Conservation (phyloP, 2,113 vertebrate species). For the Oplegnathus fasciatus region DNA sequence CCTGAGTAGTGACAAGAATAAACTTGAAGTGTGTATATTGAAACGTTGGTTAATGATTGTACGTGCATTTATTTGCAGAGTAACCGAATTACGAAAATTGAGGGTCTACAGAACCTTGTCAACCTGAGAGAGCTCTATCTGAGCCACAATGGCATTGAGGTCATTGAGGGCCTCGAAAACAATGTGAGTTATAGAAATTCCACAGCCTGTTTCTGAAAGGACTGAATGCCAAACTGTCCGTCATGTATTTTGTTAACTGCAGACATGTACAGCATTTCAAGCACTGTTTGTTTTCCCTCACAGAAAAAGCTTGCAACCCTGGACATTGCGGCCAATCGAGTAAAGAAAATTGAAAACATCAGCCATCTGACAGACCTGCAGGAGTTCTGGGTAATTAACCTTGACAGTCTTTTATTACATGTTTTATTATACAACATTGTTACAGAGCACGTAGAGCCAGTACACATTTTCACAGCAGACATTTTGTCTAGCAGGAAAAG, state of each 20-base stretch:
- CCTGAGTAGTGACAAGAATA: not conserved
- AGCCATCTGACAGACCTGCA: slow-evolving; percentile 96
- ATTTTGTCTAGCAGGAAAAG: not conserved
- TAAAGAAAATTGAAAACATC: slow-evolving; percentile 98
- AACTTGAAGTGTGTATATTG: not conserved
- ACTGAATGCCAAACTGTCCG: not conserved
- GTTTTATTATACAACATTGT: not conserved
- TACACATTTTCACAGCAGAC: not conserved
- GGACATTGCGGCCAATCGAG: slow-evolving; percentile 96
- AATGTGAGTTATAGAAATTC: slow-evolving; percentile 89
- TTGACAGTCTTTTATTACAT: not conserved
- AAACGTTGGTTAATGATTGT: not conserved
- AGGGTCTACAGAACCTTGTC: slow-evolving; percentile 93
- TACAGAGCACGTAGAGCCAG: not conserved
- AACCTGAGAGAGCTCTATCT: slow-evolving; percentile 95
- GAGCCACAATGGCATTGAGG: slow-evolving; percentile 98
- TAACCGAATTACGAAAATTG: slow-evolving; percentile 97
- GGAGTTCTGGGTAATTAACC: slow-evolving; percentile 93
- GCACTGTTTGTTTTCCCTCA: slow-evolving; percentile 23
- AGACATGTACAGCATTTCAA: slow-evolving; percentile 10
- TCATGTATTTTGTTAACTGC: slow-evolving; percentile 7
- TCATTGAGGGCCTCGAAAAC: slow-evolving; percentile 97
- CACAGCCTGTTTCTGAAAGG: slow-evolving; percentile 1
- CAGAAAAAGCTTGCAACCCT: slow-evolving; percentile 98
- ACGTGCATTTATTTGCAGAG: slow-evolving; percentile 84